A percentile compares a stretch with the other conserved stretches of the same genome.
These are phyloP conservation scores for Stenodema calcarata DNA, from an alignment of 2,888 invertebrate species.

Conservation along the genomic window DNA sequence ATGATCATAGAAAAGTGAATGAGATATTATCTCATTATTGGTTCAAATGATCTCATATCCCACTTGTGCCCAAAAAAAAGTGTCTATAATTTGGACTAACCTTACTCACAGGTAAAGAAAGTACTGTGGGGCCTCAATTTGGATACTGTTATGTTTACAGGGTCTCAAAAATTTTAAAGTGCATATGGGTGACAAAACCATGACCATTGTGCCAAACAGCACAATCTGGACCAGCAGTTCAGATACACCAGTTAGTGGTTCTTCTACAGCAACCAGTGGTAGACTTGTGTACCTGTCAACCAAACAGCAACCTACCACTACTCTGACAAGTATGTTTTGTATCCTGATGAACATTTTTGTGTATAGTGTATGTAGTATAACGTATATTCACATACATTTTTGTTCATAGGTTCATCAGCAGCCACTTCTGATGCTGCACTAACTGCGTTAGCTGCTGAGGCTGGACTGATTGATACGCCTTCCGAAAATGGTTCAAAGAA, in stretches of 20 bases:
- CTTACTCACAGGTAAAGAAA: too few relatives aligned
- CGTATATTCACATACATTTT: not conserved
- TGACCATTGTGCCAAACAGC: constrained; percentile 52
- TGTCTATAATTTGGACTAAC: too few relatives aligned
- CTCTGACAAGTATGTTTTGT: constrained; percentile 45
- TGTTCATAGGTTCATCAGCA: constrained; percentile 32
- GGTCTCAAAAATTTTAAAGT: constrained; percentile 53
- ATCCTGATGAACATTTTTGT: not conserved
- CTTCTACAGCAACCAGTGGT: constrained; percentile 31
- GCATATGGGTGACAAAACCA: constrained; percentile 55
- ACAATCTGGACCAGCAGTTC: constrained; percentile 44
- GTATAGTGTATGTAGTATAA: too few relatives aligned
- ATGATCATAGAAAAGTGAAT: too few relatives aligned
- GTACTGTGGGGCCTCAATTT: too few relatives aligned
- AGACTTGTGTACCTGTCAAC: constrained; percentile 46
- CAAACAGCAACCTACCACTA: constrained; percentile 50
- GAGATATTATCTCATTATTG: too few relatives aligned
- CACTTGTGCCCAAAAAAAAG: too few relatives aligned
- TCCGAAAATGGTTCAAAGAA: constrained; percentile 27
- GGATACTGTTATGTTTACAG: constrained; percentile 1
- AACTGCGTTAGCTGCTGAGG: constrained; percentile 70
- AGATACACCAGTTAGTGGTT: constrained; percentile 30
- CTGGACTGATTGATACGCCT: constrained; percentile 65
- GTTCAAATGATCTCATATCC: too few relatives aligned
- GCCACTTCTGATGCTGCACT: constrained; percentile 65